A percentile compares a stretch with the other conserved stretches of the same genome.
These are phyloP conservation scores for Lamprotornis superbus DNA, from an alignment of 2,113 vertebrate species.

Conservation along the genomic window DNA sequence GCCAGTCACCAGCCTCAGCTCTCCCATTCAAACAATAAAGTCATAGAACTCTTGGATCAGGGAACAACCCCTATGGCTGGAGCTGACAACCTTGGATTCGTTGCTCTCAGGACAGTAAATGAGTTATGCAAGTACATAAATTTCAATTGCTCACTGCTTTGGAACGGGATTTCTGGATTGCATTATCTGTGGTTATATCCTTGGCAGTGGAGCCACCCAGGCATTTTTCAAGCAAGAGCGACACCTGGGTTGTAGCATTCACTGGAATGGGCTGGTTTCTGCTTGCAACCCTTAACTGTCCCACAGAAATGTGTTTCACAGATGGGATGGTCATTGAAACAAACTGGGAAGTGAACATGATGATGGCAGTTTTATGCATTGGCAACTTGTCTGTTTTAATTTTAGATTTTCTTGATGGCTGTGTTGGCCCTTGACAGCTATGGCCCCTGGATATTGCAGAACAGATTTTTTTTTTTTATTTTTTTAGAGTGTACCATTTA, in stretches of 20 bases:
- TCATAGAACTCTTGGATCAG: conserved; percentile 23
- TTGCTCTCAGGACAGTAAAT: neutral
- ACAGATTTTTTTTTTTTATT: neutral
- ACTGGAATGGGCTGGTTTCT: neutral
- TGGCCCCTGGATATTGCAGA: conserved; percentile 12
- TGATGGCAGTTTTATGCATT: conserved; percentile 56
- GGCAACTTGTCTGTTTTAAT: conserved; percentile 65
- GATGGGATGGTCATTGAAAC: conserved; percentile 61
- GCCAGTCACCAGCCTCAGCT: neutral
- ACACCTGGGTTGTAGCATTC: conserved; percentile 44
- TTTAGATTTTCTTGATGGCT: conserved; percentile 57
- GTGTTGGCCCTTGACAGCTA: conserved; percentile 45
- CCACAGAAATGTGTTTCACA: conserved; percentile 65
- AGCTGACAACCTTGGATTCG: conserved; percentile 27
- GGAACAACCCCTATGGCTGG: conserved; percentile 21
- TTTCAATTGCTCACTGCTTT: conserved; percentile 36
- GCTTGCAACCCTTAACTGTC: conserved; percentile 32
- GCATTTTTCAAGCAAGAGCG: conserved; percentile 41
- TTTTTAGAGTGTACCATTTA: neutral
- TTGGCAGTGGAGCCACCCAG: conserved; percentile 17
- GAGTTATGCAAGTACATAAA: conserved; percentile 25
- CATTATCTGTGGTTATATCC: conserved; percentile 12
- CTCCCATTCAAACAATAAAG: conserved; percentile 18
- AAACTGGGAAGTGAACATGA: conserved; percentile 47
- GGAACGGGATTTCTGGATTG: conserved; percentile 37